These are phyloP conservation scores for Nestor notabilis DNA, from an alignment of 2,113 vertebrate genomes.

Conservation along the genomic window DNA sequence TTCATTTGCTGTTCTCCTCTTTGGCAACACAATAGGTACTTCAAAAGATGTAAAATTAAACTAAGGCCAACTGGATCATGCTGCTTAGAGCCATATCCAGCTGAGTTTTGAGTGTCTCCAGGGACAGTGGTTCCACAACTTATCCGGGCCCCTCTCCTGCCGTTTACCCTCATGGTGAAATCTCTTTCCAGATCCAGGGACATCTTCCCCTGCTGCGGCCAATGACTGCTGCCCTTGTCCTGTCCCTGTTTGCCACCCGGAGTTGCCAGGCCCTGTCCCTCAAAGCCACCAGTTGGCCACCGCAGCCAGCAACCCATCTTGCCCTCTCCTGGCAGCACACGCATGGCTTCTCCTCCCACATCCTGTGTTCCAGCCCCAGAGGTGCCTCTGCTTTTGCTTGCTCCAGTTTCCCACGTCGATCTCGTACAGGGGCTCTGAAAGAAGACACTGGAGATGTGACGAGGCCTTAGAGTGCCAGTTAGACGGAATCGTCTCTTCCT, in stretches of 20 bases:
- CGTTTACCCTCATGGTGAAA: background rate
- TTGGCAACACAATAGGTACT: background rate
- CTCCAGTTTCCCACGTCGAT: background rate
- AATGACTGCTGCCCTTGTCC: background rate
- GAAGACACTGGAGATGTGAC: fast-evolving
- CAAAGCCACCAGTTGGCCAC: background rate
- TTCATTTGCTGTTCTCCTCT: background rate
- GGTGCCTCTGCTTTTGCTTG: background rate
- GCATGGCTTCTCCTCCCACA: background rate
- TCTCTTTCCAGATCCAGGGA: background rate
- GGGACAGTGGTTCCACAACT: fast-evolving
- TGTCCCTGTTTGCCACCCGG: too few relatives aligned
- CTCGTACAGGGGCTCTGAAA: background rate
- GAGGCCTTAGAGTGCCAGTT: background rate
- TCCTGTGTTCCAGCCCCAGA: background rate
- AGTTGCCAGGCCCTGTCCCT: background rate
- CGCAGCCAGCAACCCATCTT: background rate
- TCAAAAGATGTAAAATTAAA: background rate
- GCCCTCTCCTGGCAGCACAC: background rate
- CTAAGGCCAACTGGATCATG: background rate
- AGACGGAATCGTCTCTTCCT: background rate
- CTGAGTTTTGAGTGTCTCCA: background rate
- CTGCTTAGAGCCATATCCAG: background rate
- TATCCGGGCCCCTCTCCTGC: background rate
- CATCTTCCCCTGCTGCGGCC: background rate